Evolutionary conservation across 2,888 invertebrate genomes (phyloP).

Genomic region (Lasius fuliginosus): DNA sequence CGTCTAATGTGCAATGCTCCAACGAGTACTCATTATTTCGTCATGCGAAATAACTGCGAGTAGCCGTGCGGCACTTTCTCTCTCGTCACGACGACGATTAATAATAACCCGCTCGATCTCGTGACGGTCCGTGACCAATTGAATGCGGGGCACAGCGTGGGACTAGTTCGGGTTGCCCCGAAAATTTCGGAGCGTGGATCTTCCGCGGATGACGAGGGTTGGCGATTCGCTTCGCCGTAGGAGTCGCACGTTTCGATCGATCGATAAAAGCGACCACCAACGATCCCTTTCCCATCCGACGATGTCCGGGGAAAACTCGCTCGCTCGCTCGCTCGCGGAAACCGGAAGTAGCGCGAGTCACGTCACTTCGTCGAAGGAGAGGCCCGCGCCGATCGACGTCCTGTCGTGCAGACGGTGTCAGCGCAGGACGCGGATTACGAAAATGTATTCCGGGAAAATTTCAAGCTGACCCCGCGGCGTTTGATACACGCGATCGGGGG

Average conservation of each 20-base stretch:
- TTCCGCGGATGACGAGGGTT: slow-evolving; percentile 26
- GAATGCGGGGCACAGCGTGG: slow-evolving; percentile 60
- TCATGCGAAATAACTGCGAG: slow-evolving; percentile 39
- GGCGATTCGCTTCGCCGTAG: slow-evolving; percentile 40
- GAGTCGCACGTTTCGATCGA: slow-evolving; percentile 28
- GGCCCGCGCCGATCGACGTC: slow-evolving; percentile 23
- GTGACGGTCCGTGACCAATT: slow-evolving; percentile 58
- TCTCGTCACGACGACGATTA: slow-evolving; percentile 47
- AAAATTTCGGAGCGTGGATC: slow-evolving; percentile 22
- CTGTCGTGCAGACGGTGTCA: slow-evolving; percentile 41
- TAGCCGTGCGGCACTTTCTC: slow-evolving; percentile 18
- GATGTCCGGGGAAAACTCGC: slow-evolving; percentile 45
- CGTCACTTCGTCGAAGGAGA: slow-evolving; percentile 52
- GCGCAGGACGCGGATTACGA: slow-evolving; percentile 41
- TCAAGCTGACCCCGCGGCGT: slow-evolving; percentile 16
- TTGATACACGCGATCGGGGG: slow-evolving; percentile 41
- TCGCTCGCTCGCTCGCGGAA: not conserved
- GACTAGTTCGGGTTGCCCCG: slow-evolving; percentile 28
- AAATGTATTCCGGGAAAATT: slow-evolving; percentile 48
- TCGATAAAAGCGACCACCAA: slow-evolving; percentile 19
- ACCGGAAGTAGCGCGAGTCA: slow-evolving; percentile 38
- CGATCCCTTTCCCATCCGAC: slow-evolving; percentile 54
- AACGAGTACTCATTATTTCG: slow-evolving; percentile 19
- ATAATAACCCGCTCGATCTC: slow-evolving; percentile 43
- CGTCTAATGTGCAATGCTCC: not conserved